Evolutionary conservation across 2,797 vertebrate genomes (phyloP).

Genomic region (Spinus olivaceus): DNA sequence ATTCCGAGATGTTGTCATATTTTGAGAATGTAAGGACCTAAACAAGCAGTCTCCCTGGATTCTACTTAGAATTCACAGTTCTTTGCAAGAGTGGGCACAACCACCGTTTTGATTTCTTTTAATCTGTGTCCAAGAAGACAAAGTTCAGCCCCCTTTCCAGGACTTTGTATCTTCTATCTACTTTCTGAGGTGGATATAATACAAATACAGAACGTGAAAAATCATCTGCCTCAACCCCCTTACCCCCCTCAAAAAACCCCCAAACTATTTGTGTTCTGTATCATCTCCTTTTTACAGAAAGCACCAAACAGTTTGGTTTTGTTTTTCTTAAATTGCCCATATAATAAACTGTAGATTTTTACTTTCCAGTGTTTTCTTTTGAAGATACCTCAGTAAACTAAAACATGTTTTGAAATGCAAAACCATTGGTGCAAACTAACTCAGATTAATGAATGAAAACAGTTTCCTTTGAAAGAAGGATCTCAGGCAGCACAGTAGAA

Average conservation of each 20-base stretch:
- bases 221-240: not conserved
- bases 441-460: not conserved
- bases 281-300: not conserved
- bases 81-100: not conserved
- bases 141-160: not conserved
- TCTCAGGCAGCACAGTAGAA: not conserved
- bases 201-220: not conserved
- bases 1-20: not conserved
- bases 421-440: not conserved
- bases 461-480: not conserved
- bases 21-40: not conserved
- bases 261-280: not conserved
- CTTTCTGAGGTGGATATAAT: not conserved
- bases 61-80: not conserved
- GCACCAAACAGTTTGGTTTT: not conserved
- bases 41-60: not conserved
- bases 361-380: not conserved
- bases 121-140: not conserved
- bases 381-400: not conserved
- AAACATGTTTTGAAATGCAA: not conserved
- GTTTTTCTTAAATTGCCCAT: not conserved
- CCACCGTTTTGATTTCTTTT: not conserved
- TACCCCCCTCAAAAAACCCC: accelerated
- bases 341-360: not conserved
- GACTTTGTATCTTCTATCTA: not conserved